Evolutionary conservation across 2,888 invertebrate species (phyloP), one percentile per base, ranked within the genome.

Genomic region (Tortricodes alternella): DNA sequence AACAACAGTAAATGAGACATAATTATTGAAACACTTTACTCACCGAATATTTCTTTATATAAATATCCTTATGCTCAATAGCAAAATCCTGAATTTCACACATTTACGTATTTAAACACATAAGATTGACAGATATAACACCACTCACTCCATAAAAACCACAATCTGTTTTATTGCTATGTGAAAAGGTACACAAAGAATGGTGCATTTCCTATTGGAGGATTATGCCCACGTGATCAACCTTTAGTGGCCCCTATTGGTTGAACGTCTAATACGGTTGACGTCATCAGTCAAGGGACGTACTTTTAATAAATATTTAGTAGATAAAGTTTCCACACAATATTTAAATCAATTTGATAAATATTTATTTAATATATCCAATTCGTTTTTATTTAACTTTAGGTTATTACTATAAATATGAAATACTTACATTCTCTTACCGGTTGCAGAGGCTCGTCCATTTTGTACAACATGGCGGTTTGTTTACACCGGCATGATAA

Each of bases 31-130:
- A 66, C 44, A 62, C 24, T 35, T 56, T 55, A 93, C 94, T 94
- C 89, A 94, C 94, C 92, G 92, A 92, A 92, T 93, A 92, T 91
- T 93, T 93, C 90, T 91, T 91, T 70, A 87, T 78, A 84, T 92
- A 92, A 85, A 92, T 92, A 91, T 93, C 92, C 89, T 92, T 92
- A 89, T 92, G 94, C 92, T 93, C 92, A 79, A 91, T 83, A 71
- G 92, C 92, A 91, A 92, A 94, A 92, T 93, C 94, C 92, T 92
- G 92, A 88, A 94, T 92, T 92, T 94, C 93, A 89, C 92, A 93
- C 93, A 93, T 94, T 87, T 91, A 91, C 84, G 88, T 78, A 81
- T 83, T 83, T 87, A 87, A 77, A 76, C 78, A 83, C 87, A 88
- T 87, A 76, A 85, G 78, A 87, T 85, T 88, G 87, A 85, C 87